Evolutionary conservation across 2,797 vertebrate species (phyloP).

Genomic region (Myripristis jacobus): DNA sequence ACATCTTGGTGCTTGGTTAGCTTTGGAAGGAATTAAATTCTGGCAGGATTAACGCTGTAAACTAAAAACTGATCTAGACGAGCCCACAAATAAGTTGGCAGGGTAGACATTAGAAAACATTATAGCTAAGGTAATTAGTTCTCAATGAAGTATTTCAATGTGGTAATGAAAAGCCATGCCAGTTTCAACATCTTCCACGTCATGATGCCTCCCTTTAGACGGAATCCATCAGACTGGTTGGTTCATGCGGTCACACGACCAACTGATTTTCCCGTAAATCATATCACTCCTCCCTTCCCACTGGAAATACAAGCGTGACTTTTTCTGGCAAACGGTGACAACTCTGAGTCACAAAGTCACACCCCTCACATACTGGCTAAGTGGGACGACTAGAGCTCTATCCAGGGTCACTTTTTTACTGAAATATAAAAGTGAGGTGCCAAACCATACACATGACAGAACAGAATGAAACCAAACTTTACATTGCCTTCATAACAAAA

Average conservation of each 20-base stretch:
- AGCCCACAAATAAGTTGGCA: neutral
- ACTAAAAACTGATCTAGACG: neutral
- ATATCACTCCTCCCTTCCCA: constrained; percentile 1
- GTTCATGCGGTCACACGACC: constrained; percentile 16
- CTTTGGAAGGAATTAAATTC: neutral
- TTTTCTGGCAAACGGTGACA: neutral
- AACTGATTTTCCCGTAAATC: neutral
- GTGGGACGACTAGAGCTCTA: too few species aligned
- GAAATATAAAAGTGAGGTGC: too few species aligned
- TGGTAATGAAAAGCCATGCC: neutral
- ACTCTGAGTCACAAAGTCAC: constrained; percentile 4
- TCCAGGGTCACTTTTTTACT: too few species aligned
- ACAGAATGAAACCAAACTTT: too few species aligned
- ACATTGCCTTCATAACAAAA: too few species aligned
- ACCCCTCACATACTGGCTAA: constrained; percentile 5
- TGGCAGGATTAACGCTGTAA: neutral
- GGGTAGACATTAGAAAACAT: neutral
- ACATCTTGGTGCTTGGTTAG: neutral
- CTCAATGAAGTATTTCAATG: neutral
- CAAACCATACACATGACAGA: too few species aligned
- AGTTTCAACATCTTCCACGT: constrained; percentile 20
- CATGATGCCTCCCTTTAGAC: neutral
- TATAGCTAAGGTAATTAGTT: neutral
- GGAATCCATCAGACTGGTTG: neutral
- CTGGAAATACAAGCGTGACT: constrained; percentile 22